Conservation (phyloP, 2,888 invertebrate species). For the Theretra japonica region DNA sequence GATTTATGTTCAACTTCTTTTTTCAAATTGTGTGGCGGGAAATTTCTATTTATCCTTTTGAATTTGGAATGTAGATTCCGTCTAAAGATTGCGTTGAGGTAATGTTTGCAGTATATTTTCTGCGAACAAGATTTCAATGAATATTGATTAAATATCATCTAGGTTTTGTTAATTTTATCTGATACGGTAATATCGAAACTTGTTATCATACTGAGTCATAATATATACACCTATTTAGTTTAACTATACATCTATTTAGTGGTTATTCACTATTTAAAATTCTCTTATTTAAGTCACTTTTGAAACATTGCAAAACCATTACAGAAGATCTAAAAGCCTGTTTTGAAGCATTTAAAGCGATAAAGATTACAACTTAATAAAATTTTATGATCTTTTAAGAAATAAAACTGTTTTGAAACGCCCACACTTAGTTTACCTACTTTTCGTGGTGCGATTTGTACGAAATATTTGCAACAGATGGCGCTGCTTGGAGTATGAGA, state of each 20-base stretch:
- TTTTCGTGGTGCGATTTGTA: background rate
- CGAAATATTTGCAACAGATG: conserved; percentile 17
- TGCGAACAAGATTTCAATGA: background rate
- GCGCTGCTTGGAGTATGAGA: conserved; percentile 2
- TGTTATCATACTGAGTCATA: background rate
- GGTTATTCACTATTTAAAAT: background rate
- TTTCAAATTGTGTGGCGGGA: background rate
- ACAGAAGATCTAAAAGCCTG: conserved; percentile 37
- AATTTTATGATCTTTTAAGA: conserved; percentile 31
- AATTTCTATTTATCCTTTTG: too few species aligned
- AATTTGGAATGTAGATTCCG: background rate
- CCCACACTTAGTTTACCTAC: conserved; percentile 12
- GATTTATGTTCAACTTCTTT: conserved; percentile 36
- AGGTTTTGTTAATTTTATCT: background rate
- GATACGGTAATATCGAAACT: background rate
- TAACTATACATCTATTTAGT: background rate
- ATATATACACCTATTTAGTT: background rate
- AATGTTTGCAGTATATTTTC: background rate
- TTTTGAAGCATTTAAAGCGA: conserved; percentile 36
- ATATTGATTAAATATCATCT: background rate
- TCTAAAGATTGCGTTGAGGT: background rate
- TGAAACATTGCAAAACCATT: conserved; percentile 30
- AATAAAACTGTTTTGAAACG: conserved; percentile 29
- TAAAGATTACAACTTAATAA: conserved; percentile 30
- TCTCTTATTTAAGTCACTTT: too few species aligned